Base-by-base conservation (phyloP, 2,797 vertebrate genomes). In the Geotrypetes seraphini region DNA sequence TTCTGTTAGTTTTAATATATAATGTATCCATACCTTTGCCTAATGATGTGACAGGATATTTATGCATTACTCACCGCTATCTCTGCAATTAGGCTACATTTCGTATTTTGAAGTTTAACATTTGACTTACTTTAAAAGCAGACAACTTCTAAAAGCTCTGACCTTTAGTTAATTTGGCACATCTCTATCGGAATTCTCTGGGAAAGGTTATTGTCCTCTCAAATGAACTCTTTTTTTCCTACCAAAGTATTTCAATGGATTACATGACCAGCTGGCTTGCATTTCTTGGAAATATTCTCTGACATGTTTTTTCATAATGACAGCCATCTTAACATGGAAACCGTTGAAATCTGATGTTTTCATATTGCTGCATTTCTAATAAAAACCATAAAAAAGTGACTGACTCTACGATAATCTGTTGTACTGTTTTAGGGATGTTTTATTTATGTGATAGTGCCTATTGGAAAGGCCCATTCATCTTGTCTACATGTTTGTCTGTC, bases 151-250 rank as follows among this genome's bases (percentile, higher is more conserved):
- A 36, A 43, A n/a, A 60, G 43, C 40, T 57, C 55, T 63, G 59
- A 39, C 22, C 50, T 54, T n/a, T 25, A 44, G 58, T 63, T 51
- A 49, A 48, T 55, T 44, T 36, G 53, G 54, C 39, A 49, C 50
- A 37, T 32, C 31, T 37, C 53, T 16, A 50, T 35, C 25, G 10
- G 25, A 17, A 39, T 50, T 65, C 53, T 53, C 57, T 59, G 50
- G 34, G 43, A 55, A 60, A 60, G 39, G 25, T 48, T 27, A 50
- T 49, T 36, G 60, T 53, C 34, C 28, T 62, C 37, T 41, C 0
- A 0, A 32, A 43, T n/a, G 16, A 58, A 34, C 52, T 58, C 52
- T 58, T 42, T 7, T 26, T 45, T 32, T 50, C 50, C 57, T 52
- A 27, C 53, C 43, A 55, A 49, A 27, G 10, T 4, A 23, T 12